Evolutionary conservation across 1,140 invertebrate species (phyloP), one percentile per base, ranked within the genome.

Genomic region (Eciton burchellii): DNA sequence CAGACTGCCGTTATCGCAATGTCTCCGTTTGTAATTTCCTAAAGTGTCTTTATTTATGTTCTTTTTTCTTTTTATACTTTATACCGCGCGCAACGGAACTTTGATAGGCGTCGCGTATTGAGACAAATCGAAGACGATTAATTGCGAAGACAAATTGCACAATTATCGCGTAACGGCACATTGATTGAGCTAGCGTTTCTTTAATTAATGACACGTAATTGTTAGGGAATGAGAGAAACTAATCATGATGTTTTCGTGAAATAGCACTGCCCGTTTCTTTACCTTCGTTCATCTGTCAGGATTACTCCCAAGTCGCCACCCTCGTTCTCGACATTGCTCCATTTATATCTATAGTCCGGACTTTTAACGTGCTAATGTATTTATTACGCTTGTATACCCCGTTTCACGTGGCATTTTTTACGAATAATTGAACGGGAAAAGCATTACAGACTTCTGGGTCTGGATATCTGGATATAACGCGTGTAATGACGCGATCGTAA

Each of bases 121-220:
- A 41, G 14, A 41, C 14, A 52, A 41, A 52, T 74, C 3, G 26
- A 76, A n/a, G n/a, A n/a, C n/a, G n/a, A n/a, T n/a, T n/a, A n/a
- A n/a, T n/a, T 49, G 52, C 4, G 12, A 12, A 52, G 29, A 63
- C 19, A 63, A 41, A 76, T 52, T 19, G 41, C 26, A 35, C 11
- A 26, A 49, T 63, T 63, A 11, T 49, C 16, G 3, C 6, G 8
- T 24, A n/a, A 56, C 9, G 21, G 43, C 5, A 41, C 4, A 12
- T 76, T 41, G 45, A 76, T 76, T 76, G 5, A 35, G 8, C 6
- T 16, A 8, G 12, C 8, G 9, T 65, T 41, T 43, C 60, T 52
- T 21, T 9, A 26, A 76, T 76, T 65, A 65, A 76, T 65, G 19
- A 24, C 14, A 6, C 19, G 21, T 76, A 74, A 76, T 35, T 41